Evolutionary conservation across 1,140 invertebrate species (phyloP), one percentile per base, ranked within the genome.

Genomic region (Aphaenogaster rudis): DNA sequence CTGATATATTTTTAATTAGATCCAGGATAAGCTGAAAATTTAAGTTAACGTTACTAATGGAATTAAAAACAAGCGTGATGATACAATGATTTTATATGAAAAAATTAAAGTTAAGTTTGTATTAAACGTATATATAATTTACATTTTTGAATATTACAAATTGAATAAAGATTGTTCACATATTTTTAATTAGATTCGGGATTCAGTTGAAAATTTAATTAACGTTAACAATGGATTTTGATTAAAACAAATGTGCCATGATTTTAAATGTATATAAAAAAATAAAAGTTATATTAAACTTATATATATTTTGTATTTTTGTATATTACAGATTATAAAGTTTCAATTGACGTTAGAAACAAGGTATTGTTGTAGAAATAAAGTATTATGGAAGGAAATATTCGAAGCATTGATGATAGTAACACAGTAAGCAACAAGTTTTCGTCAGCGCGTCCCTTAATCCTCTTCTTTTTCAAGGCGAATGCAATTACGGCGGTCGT

Each of bases 401-500:
- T n/a, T 11, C 2, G 1, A 71, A 54, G 1, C 50, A 21, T 9
- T n/a, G 42, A 11, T 48, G 28, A 28, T 28, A 28, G 28, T 28
- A 61, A 63, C 3, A 61, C 13, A 45, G 21, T 61, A 11, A 57
- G 39, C 36, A 64, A 64, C 61, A 13, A 69, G 33, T 54, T 48
- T 42, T 45, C 21, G 21, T 54, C 36, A 36, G 39, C 21, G 39
- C 1, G 42, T n/a, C 11, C 17, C 36, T 39, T 33, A 21, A 45
- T 59, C 39, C 21, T 36, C 13, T 88, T 87, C 86, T 21, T 45
- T 76, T 36, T 66, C 81, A 89, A 64, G 99, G 98, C 48, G 99
- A 99, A 95, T 99, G 99, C 94, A 99, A 99, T 96, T 99, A 99
- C 93, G 99, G 99, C 33, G 99, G 99, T 0, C 96, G 98, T 88